Evolutionary conservation across 1,140 invertebrate species (phyloP).

Genomic region (Streblospio benedicti): DNA sequence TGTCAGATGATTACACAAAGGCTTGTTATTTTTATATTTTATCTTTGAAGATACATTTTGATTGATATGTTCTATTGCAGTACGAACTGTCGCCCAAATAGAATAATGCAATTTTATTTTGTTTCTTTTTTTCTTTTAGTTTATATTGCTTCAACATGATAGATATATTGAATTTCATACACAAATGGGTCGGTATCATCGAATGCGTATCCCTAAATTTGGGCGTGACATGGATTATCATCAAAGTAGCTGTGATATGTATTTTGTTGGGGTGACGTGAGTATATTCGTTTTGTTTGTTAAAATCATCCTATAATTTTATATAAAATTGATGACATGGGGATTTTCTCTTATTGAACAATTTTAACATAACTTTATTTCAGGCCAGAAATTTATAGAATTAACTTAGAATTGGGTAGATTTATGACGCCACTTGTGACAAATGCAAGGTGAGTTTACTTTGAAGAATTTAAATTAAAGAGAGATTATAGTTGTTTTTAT

Average conservation of each 20-base stretch:
- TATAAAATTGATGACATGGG: neutral
- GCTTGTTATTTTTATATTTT: conserved; percentile 26
- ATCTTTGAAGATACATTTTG: neutral
- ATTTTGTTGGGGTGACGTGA: conserved; percentile 78
- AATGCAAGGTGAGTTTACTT: conserved; percentile 61
- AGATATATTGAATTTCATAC: conserved; percentile 91
- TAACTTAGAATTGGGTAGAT: conserved; percentile 91
- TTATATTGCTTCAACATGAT: conserved; percentile 56
- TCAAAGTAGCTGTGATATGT: conserved; percentile 79
- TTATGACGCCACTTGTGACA: conserved; percentile 72
- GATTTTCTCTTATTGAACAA: conserved; percentile 4
- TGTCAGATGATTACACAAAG: conserved; percentile 53
- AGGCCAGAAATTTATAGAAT: conserved; percentile 84
- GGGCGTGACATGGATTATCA: conserved; percentile 91
- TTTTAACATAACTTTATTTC: conserved; percentile 16
- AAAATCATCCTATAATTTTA: too few relatives aligned
- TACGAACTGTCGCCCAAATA: too few relatives aligned
- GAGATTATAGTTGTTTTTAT: neutral
- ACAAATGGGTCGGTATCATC: conserved; percentile 80
- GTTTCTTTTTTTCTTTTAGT: conserved; percentile 38
- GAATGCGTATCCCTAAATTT: conserved; percentile 86
- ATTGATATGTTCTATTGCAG: conserved; percentile 11
- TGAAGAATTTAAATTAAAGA: conserved; percentile 4
- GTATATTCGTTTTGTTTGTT: too few relatives aligned
- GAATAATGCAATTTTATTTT: conserved; percentile 3